Conservation (phyloP, 2,797 vertebrate species). For the Muscicapa striata region DNA sequence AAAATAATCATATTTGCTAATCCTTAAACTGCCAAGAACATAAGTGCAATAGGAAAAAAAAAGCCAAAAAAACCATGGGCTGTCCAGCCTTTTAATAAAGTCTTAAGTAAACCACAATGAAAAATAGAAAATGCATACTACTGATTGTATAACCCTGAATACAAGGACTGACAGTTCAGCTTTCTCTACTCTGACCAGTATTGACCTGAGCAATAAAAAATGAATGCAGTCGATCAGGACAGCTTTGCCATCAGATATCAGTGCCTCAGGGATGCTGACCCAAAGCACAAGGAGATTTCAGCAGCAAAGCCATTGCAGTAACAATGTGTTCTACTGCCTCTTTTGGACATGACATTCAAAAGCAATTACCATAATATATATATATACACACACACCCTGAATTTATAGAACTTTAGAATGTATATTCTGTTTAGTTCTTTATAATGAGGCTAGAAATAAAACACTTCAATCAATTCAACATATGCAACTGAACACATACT, state of each 20-base stretch:
- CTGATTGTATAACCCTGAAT: neutral
- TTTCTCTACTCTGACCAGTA: conserved; percentile 1
- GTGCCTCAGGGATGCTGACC: neutral
- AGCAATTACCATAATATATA: neutral
- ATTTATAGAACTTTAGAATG: neutral
- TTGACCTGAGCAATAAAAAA: conserved; percentile 35
- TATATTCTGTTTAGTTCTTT: neutral
- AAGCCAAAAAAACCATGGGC: neutral
- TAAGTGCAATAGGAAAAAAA: neutral
- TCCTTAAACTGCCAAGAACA: neutral
- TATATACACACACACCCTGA: neutral
- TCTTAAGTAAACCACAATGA: neutral
- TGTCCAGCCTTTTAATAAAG: neutral
- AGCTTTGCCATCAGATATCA: conserved; percentile 19
- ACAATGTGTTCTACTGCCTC: neutral
- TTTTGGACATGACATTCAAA: neutral
- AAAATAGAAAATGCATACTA: neutral
- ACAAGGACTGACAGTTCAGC: neutral
- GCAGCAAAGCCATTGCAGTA: neutral
- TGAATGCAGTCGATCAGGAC: conserved; percentile 8
- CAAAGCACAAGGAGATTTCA: neutral
- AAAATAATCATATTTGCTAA: neutral
- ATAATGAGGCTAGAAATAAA: neutral
- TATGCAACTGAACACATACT: neutral
- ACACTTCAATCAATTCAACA: neutral